Evolutionary conservation across 2,888 invertebrate genomes (phyloP), one percentile per base, ranked within the genome.

Genomic region (Cetonia aurata): DNA sequence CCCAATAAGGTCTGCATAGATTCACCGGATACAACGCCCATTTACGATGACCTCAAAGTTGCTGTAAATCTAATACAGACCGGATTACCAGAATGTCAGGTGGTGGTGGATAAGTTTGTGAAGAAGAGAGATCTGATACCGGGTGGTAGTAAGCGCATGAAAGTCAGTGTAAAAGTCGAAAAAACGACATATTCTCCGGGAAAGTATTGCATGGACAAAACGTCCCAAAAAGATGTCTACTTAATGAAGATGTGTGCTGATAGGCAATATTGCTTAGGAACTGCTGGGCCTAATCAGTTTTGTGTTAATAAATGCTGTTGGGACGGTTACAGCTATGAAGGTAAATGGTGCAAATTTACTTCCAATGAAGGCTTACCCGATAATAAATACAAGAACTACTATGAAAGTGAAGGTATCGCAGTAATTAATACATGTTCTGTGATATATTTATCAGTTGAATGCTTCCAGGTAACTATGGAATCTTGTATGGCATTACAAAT

Each of bases 231-330:
- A 10, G 17, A 65, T 41, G 33, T 17, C 37, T 65, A 50, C 1
- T 15, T 65, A 8, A n/a, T 50, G 9, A 50, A 65, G 31, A 17
- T 65, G 31, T 65, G 62, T 19, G 50, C 15, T 1, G 62, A 52
- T 10, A 50, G 50, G 6, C 6, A 33, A 12, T 52, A 50, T 3
- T 65, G 62, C n/a, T 13, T 6, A 9, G n/a, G 19, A 3, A 31
- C 10, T 46, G 8, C 15, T 12, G 12, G 12, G 19, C 3, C 15
- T 4, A 37, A 1, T 8, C 13, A 62, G 12, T 65, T 48, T 50
- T 65, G 62, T 37, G 50, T 50, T 6, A 65, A 50, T n/a, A 65
- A 65, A n/a, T 65, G 62, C 15, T 65, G 62, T 17, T 65, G 62
- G 62, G 62, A 65, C 37, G 50, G 62, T 9, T 52, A 65, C n/a